Conservation (phyloP, 2,113 vertebrate genomes). For the Bos taurus region DNA sequence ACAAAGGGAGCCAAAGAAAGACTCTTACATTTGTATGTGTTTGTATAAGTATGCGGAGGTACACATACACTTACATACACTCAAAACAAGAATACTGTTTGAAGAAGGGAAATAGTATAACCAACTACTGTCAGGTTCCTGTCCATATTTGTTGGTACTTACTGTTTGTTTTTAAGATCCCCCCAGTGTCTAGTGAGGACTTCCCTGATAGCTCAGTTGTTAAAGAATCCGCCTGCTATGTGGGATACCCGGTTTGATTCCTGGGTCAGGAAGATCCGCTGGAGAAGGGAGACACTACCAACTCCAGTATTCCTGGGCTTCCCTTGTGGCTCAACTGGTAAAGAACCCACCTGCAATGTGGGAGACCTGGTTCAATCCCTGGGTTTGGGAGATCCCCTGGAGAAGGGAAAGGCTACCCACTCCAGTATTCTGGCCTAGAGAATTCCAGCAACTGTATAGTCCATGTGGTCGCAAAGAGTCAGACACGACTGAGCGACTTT, state of each 20-base stretch:
- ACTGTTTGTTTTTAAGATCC: not conserved
- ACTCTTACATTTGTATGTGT: not conserved
- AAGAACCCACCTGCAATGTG: not conserved
- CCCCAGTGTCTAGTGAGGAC: not conserved
- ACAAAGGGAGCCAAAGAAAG: not conserved
- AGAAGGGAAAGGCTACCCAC: not conserved
- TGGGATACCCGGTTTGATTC: fast-evolving
- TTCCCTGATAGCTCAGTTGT: not conserved
- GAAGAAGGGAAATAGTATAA: not conserved
- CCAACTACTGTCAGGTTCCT: not conserved
- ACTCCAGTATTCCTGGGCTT: not conserved
- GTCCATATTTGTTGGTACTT: not conserved
- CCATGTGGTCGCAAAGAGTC: not conserved
- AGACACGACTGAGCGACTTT: not conserved
- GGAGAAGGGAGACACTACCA: not conserved
- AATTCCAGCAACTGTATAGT: not conserved
- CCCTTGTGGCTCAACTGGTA: not conserved
- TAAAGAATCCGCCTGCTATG: not conserved
- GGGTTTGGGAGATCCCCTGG: not conserved
- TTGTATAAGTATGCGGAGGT: not conserved
- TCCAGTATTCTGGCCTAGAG: not conserved
- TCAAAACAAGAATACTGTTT: not conserved
- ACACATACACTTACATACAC: not conserved
- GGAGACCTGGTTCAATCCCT: not conserved
- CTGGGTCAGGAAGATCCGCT: not conserved